Percentiles rank a stretch among this genome's conserved stretches.
Conservation (phyloP, 2,113 vertebrate genomes). For the Gorsachius goisagi region DNA sequence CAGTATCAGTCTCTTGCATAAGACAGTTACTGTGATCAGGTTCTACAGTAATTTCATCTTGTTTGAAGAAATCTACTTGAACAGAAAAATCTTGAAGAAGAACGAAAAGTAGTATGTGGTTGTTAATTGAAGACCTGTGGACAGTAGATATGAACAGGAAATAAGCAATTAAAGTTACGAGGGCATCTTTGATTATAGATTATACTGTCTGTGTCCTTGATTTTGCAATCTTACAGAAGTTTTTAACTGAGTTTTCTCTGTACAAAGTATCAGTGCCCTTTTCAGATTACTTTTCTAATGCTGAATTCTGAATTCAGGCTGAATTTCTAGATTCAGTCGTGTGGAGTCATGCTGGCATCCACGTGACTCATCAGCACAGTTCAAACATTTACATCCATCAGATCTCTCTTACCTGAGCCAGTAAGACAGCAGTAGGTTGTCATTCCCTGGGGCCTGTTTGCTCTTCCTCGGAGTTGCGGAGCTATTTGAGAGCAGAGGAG, state of each 20-base stretch:
- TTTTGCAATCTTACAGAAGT: background rate
- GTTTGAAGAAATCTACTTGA: background rate
- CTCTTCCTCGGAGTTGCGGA: background rate
- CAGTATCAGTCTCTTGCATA: background rate
- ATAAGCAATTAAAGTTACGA: background rate
- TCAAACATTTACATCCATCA: background rate
- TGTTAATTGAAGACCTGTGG: background rate
- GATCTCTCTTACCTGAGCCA: background rate
- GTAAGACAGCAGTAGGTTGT: background rate
- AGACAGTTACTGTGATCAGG: background rate
- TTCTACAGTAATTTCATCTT: background rate
- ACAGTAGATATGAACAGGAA: background rate
- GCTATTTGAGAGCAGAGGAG: background rate
- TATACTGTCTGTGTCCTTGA: background rate
- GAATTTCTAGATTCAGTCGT: background rate
- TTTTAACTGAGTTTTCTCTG: background rate
- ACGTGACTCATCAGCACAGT: background rate
- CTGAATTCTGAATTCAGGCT: background rate
- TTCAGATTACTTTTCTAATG: background rate
- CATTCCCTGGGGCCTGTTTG: background rate
- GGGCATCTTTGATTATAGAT: background rate
- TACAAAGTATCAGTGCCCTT: background rate
- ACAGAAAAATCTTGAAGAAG: background rate
- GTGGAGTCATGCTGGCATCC: background rate
- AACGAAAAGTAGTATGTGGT: background rate